phyloP scores from a whole-genome alignment of 37 sponge, comb jelly and placozoan genomes.

The Amphimedon queenslandica region DNA sequence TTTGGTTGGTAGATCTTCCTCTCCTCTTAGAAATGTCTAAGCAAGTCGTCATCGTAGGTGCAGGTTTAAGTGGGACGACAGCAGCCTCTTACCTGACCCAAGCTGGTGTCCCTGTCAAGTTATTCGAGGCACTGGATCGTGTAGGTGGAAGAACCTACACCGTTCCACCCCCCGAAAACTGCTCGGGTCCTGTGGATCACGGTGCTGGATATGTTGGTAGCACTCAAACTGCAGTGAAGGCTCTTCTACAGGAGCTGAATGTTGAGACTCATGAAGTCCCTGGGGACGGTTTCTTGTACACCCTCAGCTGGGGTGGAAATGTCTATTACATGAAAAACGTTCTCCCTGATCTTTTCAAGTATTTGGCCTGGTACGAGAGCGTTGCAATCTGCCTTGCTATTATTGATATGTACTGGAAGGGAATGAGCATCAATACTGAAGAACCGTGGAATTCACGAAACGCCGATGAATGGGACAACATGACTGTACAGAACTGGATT shows the following conservation, averaged over 20 bases:
- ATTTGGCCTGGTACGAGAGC: too few species aligned
- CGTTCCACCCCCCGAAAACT: too few species aligned
- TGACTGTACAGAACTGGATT: background rate
- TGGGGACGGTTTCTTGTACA: too few species aligned
- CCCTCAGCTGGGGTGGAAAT: too few species aligned
- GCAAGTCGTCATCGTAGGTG: background rate
- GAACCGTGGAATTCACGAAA: background rate
- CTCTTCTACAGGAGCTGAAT: background rate
- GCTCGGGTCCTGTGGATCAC: background rate
- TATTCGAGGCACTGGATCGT: background rate
- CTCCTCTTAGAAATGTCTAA: too few species aligned
- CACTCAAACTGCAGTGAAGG: background rate
- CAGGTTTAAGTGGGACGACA: background rate
- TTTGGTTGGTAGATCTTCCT: too few species aligned
- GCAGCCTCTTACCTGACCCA: background rate
- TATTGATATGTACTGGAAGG: too few species aligned
- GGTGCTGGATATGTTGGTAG: background rate
- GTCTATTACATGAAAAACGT: too few species aligned
- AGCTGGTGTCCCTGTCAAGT: background rate
- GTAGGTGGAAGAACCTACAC: background rate
- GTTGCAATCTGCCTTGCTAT: too few species aligned
- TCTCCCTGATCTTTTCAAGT: too few species aligned
- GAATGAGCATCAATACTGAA: background rate
- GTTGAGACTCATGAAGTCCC: too few species aligned
- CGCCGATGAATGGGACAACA: background rate